Evolutionary conservation across 2,888 invertebrate species (phyloP).

Genomic region (Fissipunctia ypsillon): DNA sequence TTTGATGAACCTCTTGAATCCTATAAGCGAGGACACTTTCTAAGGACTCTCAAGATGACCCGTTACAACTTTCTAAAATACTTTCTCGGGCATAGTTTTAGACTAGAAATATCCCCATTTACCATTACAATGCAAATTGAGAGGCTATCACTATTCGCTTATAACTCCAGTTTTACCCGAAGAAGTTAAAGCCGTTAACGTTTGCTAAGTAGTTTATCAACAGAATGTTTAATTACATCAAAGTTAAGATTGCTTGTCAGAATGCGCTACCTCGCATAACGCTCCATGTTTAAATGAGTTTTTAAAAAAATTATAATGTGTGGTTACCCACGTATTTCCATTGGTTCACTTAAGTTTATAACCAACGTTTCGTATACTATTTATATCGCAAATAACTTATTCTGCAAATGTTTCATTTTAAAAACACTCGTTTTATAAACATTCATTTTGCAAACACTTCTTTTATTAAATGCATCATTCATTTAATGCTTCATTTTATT

Average conservation of each 20-base stretch:
- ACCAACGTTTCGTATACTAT: too few species aligned
- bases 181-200: background rate
- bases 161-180: conserved; percentile 6
- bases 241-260: background rate
- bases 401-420: too few species aligned
- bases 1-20: background rate
- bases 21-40: background rate
- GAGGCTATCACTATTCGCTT: conserved; percentile 6
- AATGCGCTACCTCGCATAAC: background rate
- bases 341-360: too few species aligned
- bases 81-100: conserved; percentile 7
- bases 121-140: conserved; percentile 38
- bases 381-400: too few species aligned
- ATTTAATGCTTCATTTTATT: too few species aligned
- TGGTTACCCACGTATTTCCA: too few species aligned
- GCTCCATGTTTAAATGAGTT: background rate
- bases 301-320: background rate
- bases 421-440: too few species aligned
- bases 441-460: too few species aligned
- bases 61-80: conserved; percentile 7
- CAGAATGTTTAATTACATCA: conserved; percentile 3
- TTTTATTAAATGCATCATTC: too few species aligned
- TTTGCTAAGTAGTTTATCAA: conserved; percentile 2
- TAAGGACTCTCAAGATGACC: background rate
- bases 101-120: conserved; percentile 8